These are phyloP conservation scores for Falco biarmicus DNA, from an alignment of 2,797 vertebrate species.

Conservation along the genomic window DNA sequence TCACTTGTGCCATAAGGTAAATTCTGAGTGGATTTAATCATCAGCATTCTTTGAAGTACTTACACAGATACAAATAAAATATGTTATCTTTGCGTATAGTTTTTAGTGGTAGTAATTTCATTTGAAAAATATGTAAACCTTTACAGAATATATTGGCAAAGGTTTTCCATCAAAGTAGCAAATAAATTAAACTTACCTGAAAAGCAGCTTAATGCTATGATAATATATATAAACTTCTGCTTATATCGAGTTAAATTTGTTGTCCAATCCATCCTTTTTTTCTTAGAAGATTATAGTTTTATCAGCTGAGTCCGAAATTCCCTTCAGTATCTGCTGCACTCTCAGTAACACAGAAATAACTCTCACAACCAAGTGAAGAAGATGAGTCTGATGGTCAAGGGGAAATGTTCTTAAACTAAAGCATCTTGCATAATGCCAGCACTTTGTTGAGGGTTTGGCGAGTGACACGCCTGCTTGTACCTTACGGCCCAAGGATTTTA, in stretches of 20 bases:
- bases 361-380: not conserved
- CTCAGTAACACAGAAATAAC: not conserved
- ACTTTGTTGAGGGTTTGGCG: not conserved
- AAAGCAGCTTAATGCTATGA: not conserved
- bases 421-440: slow-evolving; percentile 50
- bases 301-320: not conserved
- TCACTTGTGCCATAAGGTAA: not conserved
- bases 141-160: not conserved
- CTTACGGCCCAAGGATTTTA: not conserved
- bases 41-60: not conserved
- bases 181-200: slow-evolving; percentile 26
- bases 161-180: not conserved
- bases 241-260: not conserved
- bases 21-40: not conserved
- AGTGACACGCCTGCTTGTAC: slow-evolving; percentile 48
- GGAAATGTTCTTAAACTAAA: slow-evolving; percentile 37
- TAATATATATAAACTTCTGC: not conserved
- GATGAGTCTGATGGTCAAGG: not conserved
- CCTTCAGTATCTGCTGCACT: not conserved
- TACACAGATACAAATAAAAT: not conserved
- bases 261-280: slow-evolving; percentile 49
- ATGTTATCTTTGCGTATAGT: not conserved
- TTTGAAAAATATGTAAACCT: not conserved
- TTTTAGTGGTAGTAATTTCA: not conserved
- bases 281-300: not conserved